Evolutionary conservation across 2,797 vertebrate species (phyloP).

Genomic region (Peromyscus eremicus): DNA sequence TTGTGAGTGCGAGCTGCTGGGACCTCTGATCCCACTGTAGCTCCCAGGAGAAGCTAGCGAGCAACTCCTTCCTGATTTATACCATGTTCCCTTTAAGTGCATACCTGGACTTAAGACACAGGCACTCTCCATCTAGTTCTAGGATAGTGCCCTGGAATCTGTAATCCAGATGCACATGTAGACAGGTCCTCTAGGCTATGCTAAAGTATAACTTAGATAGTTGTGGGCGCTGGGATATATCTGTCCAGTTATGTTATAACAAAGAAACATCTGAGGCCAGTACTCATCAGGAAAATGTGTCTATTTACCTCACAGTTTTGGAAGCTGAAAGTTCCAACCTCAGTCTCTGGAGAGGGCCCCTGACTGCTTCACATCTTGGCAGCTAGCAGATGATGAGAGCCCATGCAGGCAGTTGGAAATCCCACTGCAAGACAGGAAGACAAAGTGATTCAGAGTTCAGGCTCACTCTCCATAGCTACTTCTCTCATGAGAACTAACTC

Average conservation of each 20-base stretch:
- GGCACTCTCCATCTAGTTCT: not conserved
- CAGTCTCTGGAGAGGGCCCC: not conserved
- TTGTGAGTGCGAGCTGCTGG: not conserved
- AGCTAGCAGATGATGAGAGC: not conserved
- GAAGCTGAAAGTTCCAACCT: not conserved
- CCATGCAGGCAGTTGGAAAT: not conserved
- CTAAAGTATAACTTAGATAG: fast-evolving
- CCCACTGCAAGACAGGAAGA: not conserved
- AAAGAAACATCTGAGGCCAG: not conserved
- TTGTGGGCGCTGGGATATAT: not conserved
- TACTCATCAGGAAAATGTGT: not conserved
- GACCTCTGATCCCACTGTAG: not conserved
- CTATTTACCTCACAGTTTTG: not conserved
- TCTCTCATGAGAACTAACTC: not conserved
- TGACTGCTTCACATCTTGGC: no score
- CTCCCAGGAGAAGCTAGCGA: not conserved
- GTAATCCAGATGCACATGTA: not conserved
- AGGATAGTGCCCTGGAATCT: not conserved
- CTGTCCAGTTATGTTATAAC: not conserved
- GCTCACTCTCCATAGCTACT: not conserved
- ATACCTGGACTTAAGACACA: not conserved
- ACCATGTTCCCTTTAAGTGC: not conserved
- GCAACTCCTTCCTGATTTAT: not conserved
- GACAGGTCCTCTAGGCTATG: not conserved
- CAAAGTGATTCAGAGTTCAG: not conserved